Evolutionary conservation across 2,888 invertebrate species (phyloP), one percentile per base, ranked within the genome.

Genomic region (Chaetogeoica ovagalla): DNA sequence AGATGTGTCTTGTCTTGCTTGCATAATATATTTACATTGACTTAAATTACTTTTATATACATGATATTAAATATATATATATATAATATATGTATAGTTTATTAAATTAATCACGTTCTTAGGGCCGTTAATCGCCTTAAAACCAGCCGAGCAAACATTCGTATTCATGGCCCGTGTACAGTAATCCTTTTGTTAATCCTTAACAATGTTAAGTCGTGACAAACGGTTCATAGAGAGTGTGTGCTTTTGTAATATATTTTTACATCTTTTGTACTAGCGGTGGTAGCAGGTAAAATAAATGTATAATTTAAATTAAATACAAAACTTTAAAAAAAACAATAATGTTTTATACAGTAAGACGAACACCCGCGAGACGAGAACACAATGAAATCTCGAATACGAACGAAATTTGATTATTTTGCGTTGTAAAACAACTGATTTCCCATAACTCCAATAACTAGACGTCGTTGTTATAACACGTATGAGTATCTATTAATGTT

Each of bases 51-150:
- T 37, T 55, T 48, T 30, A 48, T 62, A 62, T 43, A 48, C 8
- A 43, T 19, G 13, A 11, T 30, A 57, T 3, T 19, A 60, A 17
- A 43, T 23, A 23, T 19, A 30, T 9, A 6, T n/a, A n/a, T 52
- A 13, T 37, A 59, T 60, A 43, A 9, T n/a, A 43, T 11, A 23
- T 65, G 39, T 65, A 65, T 39, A 65, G 55, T 74, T 74, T 74
- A 74, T 74, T 74, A 65, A 65, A 74, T 74, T 74, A 74, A 74
- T 76, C 75, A 59, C 66, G 66, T 76, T 76, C 66, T 76, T 76
- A 68, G 43, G 66, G 59, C 57, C 39, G 66, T 76, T 76, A 76
- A 76, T 76, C 75, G 75, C 59, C 75, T 76, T 76, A 76, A 68
- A 76, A 76, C 75, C 48, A 76, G 75, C 66, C 75, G 75, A 59